Percentiles rank a stretch among this genome's conserved stretches.
phyloP scores from a whole-genome alignment of 2,113 vertebrate species.

The Engraulis encrasicolus region DNA sequence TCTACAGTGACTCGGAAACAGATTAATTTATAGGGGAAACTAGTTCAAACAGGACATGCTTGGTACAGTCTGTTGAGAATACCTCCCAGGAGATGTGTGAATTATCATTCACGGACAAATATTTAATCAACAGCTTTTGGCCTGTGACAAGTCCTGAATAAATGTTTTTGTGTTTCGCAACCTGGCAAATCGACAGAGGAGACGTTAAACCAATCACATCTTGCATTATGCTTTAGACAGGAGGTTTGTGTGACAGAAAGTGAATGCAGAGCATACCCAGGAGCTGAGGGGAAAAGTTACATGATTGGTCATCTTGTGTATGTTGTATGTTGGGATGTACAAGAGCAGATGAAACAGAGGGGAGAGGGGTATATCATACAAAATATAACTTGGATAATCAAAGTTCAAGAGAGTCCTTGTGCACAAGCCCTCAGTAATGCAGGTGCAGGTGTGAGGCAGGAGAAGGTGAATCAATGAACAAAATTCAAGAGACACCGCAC shows the following conservation, averaged over 20 bases:
- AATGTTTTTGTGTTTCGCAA: not conserved
- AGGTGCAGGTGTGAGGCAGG: too few species aligned
- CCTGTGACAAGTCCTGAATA: not conserved
- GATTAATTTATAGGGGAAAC: too few species aligned
- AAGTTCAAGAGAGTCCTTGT: too few species aligned
- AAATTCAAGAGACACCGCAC: too few species aligned
- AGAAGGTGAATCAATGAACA: too few species aligned
- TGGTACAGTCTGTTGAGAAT: not conserved
- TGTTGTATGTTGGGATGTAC: not conserved
- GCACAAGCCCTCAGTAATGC: too few species aligned
- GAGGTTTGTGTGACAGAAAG: not conserved
- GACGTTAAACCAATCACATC: not conserved
- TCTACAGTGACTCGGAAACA: not conserved
- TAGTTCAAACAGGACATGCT: too few species aligned
- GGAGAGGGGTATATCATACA: not conserved
- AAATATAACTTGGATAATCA: too few species aligned
- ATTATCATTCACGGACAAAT: not conserved
- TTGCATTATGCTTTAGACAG: not conserved
- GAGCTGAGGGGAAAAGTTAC: not conserved
- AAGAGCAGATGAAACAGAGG: not conserved
- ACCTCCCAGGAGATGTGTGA: not conserved
- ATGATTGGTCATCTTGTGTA: not conserved
- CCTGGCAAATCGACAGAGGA: not conserved
- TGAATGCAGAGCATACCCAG: not conserved
- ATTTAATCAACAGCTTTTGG: not conserved